phyloP scores from a whole-genome alignment of 30 jellyfish, hydroid and myxozoan genomes.

The Cassiopea xamachana region DNA sequence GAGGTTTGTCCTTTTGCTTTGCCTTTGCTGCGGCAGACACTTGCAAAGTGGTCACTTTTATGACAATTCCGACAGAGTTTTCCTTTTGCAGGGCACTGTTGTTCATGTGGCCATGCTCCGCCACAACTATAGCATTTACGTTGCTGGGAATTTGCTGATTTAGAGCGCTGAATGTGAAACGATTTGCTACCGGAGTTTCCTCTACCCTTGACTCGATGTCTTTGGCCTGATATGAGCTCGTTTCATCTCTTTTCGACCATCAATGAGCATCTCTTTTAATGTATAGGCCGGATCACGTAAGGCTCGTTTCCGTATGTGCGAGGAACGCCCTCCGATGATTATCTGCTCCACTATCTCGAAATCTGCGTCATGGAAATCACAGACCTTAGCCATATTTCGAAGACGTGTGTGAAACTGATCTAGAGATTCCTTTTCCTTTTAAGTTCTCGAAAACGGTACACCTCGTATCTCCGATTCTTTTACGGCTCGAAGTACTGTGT shows the following conservation, averaged over 20 bases:
- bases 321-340: too few relatives aligned
- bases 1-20: not conserved
- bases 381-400: too few relatives aligned
- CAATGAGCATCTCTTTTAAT: constrained; percentile 53
- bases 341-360: too few relatives aligned
- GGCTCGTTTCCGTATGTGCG: constrained; percentile 3
- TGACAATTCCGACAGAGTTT: constrained; percentile 24
- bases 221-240: constrained; percentile 25
- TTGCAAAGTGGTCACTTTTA: constrained; percentile 33
- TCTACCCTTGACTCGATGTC: constrained; percentile 32
- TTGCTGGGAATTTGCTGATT: not conserved
- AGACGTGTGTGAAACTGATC: too few relatives aligned
- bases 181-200: not conserved
- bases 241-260: constrained; percentile 49
- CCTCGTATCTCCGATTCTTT: too few relatives aligned
- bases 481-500: too few relatives aligned
- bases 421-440: too few relatives aligned
- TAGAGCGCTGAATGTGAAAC: not conserved
- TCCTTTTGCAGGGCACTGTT: constrained; percentile 40
- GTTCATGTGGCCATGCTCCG: constrained; percentile 48
- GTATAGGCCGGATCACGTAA: constrained; percentile 34
- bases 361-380: too few relatives aligned
- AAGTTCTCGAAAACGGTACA: too few relatives aligned
- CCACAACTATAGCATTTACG: constrained; percentile 33
- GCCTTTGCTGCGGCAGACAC: constrained; percentile 23